A percentile compares a stretch with the other conserved stretches of the same genome.
Conservation (phyloP, 2,797 vertebrate genomes). For the Anolis apletophallus region DNA sequence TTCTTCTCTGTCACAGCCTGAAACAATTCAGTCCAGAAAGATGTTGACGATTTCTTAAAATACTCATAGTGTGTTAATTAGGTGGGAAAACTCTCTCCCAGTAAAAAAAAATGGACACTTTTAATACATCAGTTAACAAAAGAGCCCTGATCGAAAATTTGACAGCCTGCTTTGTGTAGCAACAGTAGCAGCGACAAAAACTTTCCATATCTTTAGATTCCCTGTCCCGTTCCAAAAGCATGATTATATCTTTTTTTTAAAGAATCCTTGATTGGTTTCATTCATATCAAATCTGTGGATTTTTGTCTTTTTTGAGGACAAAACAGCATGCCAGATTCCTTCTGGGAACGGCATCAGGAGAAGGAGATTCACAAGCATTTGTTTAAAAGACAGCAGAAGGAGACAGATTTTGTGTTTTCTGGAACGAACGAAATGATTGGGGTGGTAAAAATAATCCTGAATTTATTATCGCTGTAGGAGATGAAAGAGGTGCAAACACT, state of each 20-base stretch:
- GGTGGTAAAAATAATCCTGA: conserved; percentile 48
- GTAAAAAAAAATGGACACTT: not conserved
- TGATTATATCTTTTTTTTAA: conserved; percentile 45
- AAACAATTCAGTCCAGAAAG: not conserved
- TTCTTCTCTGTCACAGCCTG: not conserved
- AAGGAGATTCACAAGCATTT: not conserved
- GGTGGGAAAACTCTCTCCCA: conserved; percentile 11
- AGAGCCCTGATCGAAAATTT: not conserved
- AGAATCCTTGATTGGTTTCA: conserved; percentile 22
- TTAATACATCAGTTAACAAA: conserved; percentile 5
- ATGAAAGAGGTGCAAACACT: not conserved
- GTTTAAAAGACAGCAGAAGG: not conserved
- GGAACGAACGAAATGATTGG: conserved; percentile 38
- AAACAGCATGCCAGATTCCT: not conserved
- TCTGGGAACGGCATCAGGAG: rapidly evolving
- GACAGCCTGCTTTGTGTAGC: not conserved
- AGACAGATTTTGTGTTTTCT: conserved; percentile 34
- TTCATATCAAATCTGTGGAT: not conserved
- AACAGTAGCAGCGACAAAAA: rapidly evolving
- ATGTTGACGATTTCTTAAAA: conserved; percentile 1
- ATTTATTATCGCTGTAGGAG: conserved; percentile 3
- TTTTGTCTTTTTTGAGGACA: not conserved
- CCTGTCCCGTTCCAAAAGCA: not conserved
- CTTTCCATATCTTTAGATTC: not conserved
- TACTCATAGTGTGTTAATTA: conserved; percentile 35